Conservation (phyloP, 2,113 vertebrate species). For the Campylomormyrus numenius region DNA sequence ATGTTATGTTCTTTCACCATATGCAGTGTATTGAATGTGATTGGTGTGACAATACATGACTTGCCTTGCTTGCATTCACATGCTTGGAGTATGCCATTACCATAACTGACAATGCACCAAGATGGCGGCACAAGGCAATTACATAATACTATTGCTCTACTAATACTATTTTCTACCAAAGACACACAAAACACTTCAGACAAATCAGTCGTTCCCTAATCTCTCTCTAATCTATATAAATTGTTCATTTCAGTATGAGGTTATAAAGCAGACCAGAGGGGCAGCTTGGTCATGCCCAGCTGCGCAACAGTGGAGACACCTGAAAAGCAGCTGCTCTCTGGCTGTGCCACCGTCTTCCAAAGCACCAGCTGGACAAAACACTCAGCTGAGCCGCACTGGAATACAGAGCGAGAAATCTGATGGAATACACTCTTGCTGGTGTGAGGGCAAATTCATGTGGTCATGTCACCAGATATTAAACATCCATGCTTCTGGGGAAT, state of each 20-base stretch:
- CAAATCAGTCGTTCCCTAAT: not conserved
- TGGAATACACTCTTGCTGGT: not conserved
- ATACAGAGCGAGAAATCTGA: not conserved
- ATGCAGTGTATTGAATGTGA: not conserved
- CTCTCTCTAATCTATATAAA: not conserved
- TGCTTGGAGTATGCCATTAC: not conserved
- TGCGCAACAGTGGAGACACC: slow-evolving; percentile 17
- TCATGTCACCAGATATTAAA: not conserved
- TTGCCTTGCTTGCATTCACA: not conserved
- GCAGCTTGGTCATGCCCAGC: slow-evolving; percentile 4
- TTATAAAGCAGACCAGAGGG: not conserved
- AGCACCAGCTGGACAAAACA: not conserved
- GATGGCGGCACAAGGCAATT: not conserved
- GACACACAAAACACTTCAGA: not conserved
- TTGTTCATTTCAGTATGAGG: slow-evolving; percentile 8
- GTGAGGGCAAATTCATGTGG: not conserved
- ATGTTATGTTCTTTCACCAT: not conserved
- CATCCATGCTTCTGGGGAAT: not conserved
- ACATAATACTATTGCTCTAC: not conserved
- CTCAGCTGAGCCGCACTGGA: not conserved
- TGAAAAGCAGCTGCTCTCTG: slow-evolving; percentile 27
- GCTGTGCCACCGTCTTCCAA: not conserved
- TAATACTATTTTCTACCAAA: not conserved
- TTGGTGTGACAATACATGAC: not conserved
- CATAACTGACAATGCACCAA: not conserved